Evolutionary conservation across 2,113 vertebrate species (phyloP).

Genomic region (Potamarius usumacintae): DNA sequence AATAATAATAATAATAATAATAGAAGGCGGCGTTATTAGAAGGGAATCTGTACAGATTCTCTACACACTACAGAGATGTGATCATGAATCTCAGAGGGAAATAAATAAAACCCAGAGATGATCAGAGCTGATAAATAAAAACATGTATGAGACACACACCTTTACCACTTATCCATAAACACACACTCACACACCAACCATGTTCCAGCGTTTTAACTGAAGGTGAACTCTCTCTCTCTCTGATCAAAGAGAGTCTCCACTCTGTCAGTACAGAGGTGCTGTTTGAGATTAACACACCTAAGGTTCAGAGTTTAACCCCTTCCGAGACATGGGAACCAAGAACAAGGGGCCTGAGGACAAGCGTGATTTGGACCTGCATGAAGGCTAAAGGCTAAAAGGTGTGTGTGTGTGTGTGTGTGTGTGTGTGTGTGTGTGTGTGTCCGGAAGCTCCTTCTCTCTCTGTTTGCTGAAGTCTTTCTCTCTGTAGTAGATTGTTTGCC

Average conservation of each 20-base stretch:
- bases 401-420: conserved; percentile 3
- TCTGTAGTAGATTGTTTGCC: conserved; percentile 43
- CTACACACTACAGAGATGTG: too few species aligned
- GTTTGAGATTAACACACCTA: conserved; percentile 75
- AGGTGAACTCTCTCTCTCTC: conserved; percentile 16
- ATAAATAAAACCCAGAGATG: too few species aligned
- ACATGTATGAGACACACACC: not conserved
- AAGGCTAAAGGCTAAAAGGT: conserved; percentile 1
- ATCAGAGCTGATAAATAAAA: too few species aligned
- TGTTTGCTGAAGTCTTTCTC: conserved; percentile 42
- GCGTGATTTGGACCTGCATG: conserved; percentile 17
- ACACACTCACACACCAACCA: not conserved
- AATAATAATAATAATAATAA: too few species aligned
- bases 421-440: conserved; percentile 4
- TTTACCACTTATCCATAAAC: not conserved
- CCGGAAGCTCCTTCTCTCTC: conserved; percentile 24
- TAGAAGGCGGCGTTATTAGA: too few species aligned
- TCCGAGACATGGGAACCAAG: conserved; percentile 68
- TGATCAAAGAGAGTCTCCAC: conserved; percentile 67
- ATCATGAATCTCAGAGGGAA: too few species aligned
- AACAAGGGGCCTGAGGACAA: conserved; percentile 32
- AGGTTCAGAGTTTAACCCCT: conserved; percentile 73
- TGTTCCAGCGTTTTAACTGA: not conserved
- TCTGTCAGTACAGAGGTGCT: conserved; percentile 59
- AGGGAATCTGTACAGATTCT: too few species aligned